Percentiles rank a stretch among this genome's conserved stretches.
phyloP scores from a whole-genome alignment of 1,140 invertebrate species.

The Hydropsyche tenuis region DNA sequence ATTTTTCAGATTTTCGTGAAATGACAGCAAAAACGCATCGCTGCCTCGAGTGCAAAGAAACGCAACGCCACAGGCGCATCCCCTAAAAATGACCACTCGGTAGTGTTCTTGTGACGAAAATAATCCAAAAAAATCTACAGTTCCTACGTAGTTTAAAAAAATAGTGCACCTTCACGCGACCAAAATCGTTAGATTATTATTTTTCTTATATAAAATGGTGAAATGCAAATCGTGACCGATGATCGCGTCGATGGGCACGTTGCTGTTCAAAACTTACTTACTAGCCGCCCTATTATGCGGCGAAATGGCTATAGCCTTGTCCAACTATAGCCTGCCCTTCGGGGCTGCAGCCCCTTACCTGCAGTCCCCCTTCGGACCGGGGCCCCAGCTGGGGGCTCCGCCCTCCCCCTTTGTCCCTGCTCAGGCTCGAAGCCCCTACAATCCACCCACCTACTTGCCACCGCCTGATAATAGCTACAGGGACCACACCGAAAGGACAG shows the following conservation, averaged over 20 bases:
- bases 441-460: constrained; percentile 43
- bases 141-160: too few relatives aligned
- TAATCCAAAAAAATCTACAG: too few relatives aligned
- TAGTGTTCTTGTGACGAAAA: too few relatives aligned
- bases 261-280: constrained; percentile 28
- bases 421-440: constrained; percentile 38
- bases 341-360: constrained; percentile 30
- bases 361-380: constrained; percentile 31
- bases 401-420: background rate
- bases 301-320: constrained; percentile 33
- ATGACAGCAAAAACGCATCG: too few relatives aligned
- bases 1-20: too few relatives aligned
- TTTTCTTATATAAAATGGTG: constrained; percentile 4
- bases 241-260: background rate
- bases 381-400: constrained; percentile 27
- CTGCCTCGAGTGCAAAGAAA: too few relatives aligned
- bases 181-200: background rate
- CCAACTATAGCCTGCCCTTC: constrained; percentile 45
- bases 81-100: too few relatives aligned
- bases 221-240: constrained; percentile 34
- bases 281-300: background rate
- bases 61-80: too few relatives aligned
- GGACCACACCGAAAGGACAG: background rate
- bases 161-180: too few relatives aligned
- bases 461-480: constrained; percentile 24